Conservation (phyloP, 2,888 invertebrate genomes). For the Dryococelus australis region DNA sequence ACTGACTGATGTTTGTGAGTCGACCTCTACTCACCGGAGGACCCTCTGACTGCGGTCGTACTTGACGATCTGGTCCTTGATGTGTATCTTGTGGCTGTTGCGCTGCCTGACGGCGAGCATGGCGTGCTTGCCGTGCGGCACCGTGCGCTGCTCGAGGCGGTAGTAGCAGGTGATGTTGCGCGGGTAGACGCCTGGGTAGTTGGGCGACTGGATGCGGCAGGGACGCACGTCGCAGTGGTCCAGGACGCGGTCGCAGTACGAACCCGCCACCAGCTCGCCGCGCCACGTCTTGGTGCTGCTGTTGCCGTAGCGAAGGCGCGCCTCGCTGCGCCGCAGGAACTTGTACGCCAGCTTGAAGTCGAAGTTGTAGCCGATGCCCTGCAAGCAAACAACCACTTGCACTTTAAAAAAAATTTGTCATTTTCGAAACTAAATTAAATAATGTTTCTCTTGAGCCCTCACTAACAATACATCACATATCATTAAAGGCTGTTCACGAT, state of each 20-base stretch:
- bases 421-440: too few species aligned
- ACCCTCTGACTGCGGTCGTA: conserved; percentile 79
- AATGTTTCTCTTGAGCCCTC: too few species aligned
- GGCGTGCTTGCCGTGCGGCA: conserved; percentile 76
- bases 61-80: conserved; percentile 79
- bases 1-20: too few species aligned
- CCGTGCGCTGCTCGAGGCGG: conserved; percentile 66
- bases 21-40: conserved; percentile 74
- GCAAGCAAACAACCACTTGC: conserved; percentile 44
- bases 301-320: conserved; percentile 79
- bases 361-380: conserved; percentile 81
- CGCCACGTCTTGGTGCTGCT: conserved; percentile 76
- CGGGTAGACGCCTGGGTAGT: conserved; percentile 90
- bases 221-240: conserved; percentile 75
- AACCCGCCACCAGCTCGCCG: conserved; percentile 76
- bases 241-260: conserved; percentile 82
- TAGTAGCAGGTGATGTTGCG: conserved; percentile 83
- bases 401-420: neutral
- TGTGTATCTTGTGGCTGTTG: conserved; percentile 79
- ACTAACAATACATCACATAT: too few species aligned
- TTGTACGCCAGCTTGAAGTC: conserved; percentile 86
- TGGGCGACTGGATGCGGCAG: conserved; percentile 85
- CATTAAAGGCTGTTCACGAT: too few species aligned
- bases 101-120: conserved; percentile 78
- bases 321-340: conserved; percentile 78